Base-by-base conservation (phyloP, 2,113 vertebrate genomes). In the Pheucticus melanocephalus region DNA sequence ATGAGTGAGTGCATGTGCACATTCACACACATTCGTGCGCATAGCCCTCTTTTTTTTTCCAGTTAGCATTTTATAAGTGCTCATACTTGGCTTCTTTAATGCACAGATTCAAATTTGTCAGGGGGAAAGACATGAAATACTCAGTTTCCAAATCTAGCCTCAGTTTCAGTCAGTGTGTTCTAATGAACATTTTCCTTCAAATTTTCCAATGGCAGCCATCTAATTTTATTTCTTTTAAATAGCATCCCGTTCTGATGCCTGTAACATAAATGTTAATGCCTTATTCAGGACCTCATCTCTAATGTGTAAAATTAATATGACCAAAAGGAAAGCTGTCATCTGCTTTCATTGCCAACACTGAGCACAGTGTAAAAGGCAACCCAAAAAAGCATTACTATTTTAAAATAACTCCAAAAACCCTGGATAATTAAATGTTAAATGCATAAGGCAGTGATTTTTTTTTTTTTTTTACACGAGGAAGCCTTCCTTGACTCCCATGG, bases 171-270 rank as follows among this genome's bases (percentile, higher is more conserved):
- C 85, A 80, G 37, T 20, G 39, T 2, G 4, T 31, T 66, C 65
- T 56, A 63, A 78, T 21, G 57, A 77, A 87, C n/a, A 69, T 81
- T 86, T 82, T 64, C 70, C 59, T 94, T 88, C 31, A 60, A 70
- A 86, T 42, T 59, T 88, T 66, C 57, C 85, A 86, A 31, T 30
- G 56, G 39, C 23, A 91, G 76, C n/a, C 69, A 84, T 56, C 28
- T 90, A 50, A 68, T 84, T 86, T 87, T 73, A 65, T 72, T 91
- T 87, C 53, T 82, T 95, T 77, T 70, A 72, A 88, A 85, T 51
- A 95, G 72, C 37, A 86, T 56, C 9, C 45, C 59, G 51, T 90
- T 87, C 56, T 51, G 51, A 94, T 6, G 31, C 59, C 79, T 83
- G 78, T 33, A 94, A 86, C 59, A 33, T 73, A 88, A 72, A 86